Percentiles rank a stretch among this genome's conserved stretches.
Conservation (phyloP, 2,113 vertebrate species). For the Syngnathus scovelli region DNA sequence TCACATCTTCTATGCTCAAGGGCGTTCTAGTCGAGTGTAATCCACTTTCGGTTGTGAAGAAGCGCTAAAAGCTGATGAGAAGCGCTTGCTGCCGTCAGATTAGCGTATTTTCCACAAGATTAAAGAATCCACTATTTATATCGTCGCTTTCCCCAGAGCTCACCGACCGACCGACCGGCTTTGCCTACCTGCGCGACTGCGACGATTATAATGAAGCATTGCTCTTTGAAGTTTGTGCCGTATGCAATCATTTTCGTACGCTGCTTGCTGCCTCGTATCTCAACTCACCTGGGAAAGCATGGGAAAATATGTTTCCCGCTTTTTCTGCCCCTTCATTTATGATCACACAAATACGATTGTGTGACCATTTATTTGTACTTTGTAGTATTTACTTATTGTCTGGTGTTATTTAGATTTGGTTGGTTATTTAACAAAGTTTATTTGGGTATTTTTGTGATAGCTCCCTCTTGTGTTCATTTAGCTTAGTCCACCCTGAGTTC, state of each 20-base stretch:
- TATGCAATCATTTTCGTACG: constrained; percentile 38
- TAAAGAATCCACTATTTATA: constrained; percentile 54
- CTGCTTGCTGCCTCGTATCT: constrained; percentile 18
- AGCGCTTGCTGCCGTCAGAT: constrained; percentile 12
- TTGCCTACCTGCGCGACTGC: neutral
- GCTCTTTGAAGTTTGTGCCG: constrained; percentile 53
- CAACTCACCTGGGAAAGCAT: neutral
- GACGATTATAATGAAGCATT: constrained; percentile 45
- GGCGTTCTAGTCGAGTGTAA: constrained; percentile 11
- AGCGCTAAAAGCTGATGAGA: constrained; percentile 44
- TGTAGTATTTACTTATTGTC: too few species aligned
- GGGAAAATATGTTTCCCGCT: neutral
- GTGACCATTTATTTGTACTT: neutral
- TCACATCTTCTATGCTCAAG: constrained; percentile 6
- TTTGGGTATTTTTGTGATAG: too few species aligned
- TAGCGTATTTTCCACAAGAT: constrained; percentile 43
- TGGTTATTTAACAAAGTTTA: too few species aligned
- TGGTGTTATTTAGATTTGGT: too few species aligned
- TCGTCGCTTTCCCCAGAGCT: constrained; percentile 38
- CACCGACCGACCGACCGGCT: constrained; percentile 8
- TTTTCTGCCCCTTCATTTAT: neutral
- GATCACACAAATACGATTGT: neutral
- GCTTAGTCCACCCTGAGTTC: too few species aligned
- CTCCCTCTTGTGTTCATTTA: too few species aligned
- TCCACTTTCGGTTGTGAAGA: constrained; percentile 12